phyloP scores from a whole-genome alignment of 2,888 invertebrate species.

The Drosophila parthenogenetica region DNA sequence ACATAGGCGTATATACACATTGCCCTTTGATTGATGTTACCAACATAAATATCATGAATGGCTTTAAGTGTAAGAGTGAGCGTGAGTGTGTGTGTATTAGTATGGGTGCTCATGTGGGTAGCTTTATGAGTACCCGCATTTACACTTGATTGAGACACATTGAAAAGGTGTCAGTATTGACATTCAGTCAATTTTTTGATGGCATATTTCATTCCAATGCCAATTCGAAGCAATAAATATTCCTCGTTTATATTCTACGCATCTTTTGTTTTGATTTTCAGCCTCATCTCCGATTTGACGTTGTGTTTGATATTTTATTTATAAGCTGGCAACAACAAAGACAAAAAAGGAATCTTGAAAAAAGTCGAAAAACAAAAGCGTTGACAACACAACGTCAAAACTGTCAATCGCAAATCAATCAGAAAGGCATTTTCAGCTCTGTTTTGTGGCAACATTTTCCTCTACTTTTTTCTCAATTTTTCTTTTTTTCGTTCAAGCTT shows the following conservation, averaged over 20 bases:
- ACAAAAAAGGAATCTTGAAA: slow-evolving; percentile 18
- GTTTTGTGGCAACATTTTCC: slow-evolving; percentile 48
- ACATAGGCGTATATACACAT: slow-evolving; percentile 47
- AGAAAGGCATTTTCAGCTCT: slow-evolving; percentile 59
- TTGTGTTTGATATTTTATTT: slow-evolving; percentile 71
- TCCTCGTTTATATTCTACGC: slow-evolving; percentile 42
- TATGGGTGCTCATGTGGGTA: slow-evolving; percentile 17
- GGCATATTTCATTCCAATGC: slow-evolving; percentile 74
- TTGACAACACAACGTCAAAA: slow-evolving; percentile 71
- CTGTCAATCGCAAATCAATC: slow-evolving; percentile 79
- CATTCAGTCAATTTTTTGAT: slow-evolving; percentile 74
- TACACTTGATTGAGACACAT: slow-evolving; percentile 71
- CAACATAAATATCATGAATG: slow-evolving; percentile 43
- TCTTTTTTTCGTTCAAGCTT: slow-evolving; percentile 24
- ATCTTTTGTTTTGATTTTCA: slow-evolving; percentile 41
- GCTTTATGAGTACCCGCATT: slow-evolving; percentile 50
- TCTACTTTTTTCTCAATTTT: slow-evolving; percentile 3
- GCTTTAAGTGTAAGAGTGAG: slow-evolving; percentile 2
- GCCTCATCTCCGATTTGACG: slow-evolving; percentile 1
- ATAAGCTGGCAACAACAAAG: slow-evolving; percentile 54
- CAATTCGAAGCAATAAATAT: slow-evolving; percentile 71
- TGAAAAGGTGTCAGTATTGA: slow-evolving; percentile 68
- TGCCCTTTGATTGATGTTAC: slow-evolving; percentile 75
- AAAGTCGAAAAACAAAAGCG: slow-evolving; percentile 31
- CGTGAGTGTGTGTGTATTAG: slow-evolving; percentile 4